These are phyloP conservation scores for Himantopus leucocephalus DNA, from an alignment of 2,113 vertebrate genomes.

Conservation along the genomic window DNA sequence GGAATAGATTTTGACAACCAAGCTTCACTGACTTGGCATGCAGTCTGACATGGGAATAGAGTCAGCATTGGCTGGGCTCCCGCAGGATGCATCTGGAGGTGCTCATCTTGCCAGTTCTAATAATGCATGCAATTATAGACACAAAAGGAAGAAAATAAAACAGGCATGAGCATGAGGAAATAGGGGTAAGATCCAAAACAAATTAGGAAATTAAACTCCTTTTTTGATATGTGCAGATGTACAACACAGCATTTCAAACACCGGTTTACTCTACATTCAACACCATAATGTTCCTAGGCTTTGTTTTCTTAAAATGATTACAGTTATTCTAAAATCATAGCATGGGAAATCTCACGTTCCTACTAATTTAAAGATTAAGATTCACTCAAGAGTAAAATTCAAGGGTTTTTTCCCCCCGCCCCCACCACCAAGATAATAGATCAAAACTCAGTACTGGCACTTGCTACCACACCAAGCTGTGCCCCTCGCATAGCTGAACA, in stretches of 20 bases:
- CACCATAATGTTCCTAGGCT: neutral
- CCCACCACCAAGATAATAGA: neutral
- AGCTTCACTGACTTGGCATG: conserved; percentile 20
- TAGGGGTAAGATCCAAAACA: neutral
- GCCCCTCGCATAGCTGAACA: neutral
- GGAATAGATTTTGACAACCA: conserved; percentile 32
- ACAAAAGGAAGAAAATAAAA: conserved; percentile 38
- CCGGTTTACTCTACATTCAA: neutral
- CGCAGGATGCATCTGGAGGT: conserved; percentile 59
- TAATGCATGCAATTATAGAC: neutral
- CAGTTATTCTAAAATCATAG: conserved; percentile 7
- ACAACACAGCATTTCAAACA: neutral
- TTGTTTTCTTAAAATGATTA: conserved; percentile 48
- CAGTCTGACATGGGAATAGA: conserved; percentile 18
- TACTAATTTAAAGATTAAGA: conserved; percentile 30
- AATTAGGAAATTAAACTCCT: neutral
- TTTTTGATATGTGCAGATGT: neutral
- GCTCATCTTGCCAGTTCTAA: conserved; percentile 62
- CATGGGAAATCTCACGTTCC: neutral
- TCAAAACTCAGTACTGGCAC: neutral
- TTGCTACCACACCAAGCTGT: neutral
- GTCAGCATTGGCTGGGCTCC: conserved; percentile 56
- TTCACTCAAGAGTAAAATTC: conserved; percentile 22
- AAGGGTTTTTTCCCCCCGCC: neutral
- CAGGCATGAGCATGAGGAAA: neutral